Conservation (phyloP, 2,113 vertebrate genomes). For the Proterorhinus semilunaris region DNA sequence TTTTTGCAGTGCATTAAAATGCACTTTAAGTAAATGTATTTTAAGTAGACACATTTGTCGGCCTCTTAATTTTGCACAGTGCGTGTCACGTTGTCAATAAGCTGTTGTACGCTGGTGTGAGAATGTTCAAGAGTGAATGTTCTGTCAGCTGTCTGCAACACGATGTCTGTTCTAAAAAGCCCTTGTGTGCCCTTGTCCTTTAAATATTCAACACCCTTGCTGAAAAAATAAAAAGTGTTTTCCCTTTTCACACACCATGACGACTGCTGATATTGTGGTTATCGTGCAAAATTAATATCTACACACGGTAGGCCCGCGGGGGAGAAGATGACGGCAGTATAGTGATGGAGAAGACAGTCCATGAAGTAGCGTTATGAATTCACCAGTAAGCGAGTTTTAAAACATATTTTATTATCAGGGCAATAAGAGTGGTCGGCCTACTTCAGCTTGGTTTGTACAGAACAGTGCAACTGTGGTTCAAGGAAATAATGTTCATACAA, state of each 20-base stretch:
- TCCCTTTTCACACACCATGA: slow-evolving; percentile 55
- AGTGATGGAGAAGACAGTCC: slow-evolving; percentile 38
- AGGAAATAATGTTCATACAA: slow-evolving; percentile 32
- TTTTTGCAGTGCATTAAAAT: too few relatives aligned
- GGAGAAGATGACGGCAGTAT: background rate
- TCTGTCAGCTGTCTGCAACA: slow-evolving; percentile 47
- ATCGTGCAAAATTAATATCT: slow-evolving; percentile 70
- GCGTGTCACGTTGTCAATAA: slow-evolving; percentile 33
- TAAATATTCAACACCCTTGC: slow-evolving; percentile 75
- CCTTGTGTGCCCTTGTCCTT: slow-evolving; percentile 73
- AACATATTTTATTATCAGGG: slow-evolving; percentile 55
- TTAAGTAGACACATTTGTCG: slow-evolving; percentile 24
- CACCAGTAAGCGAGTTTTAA: slow-evolving; percentile 58
- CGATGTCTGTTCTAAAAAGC: slow-evolving; percentile 61
- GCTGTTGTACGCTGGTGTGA: slow-evolving; percentile 55
- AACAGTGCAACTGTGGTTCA: slow-evolving; percentile 62
- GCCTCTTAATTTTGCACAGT: slow-evolving; percentile 34
- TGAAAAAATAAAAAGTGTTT: slow-evolving; percentile 31
- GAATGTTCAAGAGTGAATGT: slow-evolving; percentile 64
- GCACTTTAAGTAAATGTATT: too few relatives aligned
- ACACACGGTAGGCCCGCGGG: slow-evolving; percentile 46
- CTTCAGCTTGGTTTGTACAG: slow-evolving; percentile 49
- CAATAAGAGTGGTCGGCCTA: slow-evolving; percentile 29
- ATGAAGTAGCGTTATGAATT: slow-evolving; percentile 55
- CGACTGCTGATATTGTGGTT: slow-evolving; percentile 58